Conservation (phyloP, 2,888 invertebrate species). For the Catocala sponsa region DNA sequence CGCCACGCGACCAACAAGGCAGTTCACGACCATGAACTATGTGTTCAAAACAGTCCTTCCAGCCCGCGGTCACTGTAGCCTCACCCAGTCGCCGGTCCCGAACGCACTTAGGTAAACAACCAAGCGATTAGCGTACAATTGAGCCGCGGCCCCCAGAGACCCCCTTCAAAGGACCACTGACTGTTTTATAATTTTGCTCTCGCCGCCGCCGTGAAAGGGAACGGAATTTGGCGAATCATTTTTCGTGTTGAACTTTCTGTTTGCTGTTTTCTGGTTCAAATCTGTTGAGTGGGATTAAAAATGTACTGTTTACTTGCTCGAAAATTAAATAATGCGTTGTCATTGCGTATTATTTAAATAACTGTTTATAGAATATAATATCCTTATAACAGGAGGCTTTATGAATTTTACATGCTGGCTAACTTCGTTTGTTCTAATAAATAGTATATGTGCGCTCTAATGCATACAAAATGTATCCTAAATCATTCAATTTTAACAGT, state of each 20-base stretch:
- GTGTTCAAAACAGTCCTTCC: neutral
- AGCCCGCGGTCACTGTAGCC: constrained; percentile 42
- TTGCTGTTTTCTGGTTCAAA: neutral
- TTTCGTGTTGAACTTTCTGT: constrained; percentile 31
- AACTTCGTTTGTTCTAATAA: too few species aligned
- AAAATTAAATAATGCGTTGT: too few species aligned
- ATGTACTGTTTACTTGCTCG: neutral
- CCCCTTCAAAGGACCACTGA: constrained; percentile 38
- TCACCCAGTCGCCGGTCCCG: constrained; percentile 35
- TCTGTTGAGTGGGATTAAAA: neutral
- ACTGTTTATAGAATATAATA: too few species aligned
- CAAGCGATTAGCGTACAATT: constrained; percentile 68
- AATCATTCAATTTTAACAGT: too few species aligned
- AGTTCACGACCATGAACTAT: too few species aligned
- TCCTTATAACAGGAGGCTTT: too few species aligned
- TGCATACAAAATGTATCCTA: too few species aligned
- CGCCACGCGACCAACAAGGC: neutral
- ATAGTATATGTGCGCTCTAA: too few species aligned
- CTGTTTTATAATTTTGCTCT: constrained; percentile 51
- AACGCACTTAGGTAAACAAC: constrained; percentile 71
- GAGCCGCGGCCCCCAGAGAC: constrained; percentile 52
- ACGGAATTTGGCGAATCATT: constrained; percentile 44
- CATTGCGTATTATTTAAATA: too few species aligned
- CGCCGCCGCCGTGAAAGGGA: constrained; percentile 46
- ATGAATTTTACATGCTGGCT: too few species aligned